A percentile compares a stretch with the other conserved stretches of the same genome.
Evolutionary conservation across 2,888 invertebrate genomes (phyloP).

Genomic region (Tholera decimalis): DNA sequence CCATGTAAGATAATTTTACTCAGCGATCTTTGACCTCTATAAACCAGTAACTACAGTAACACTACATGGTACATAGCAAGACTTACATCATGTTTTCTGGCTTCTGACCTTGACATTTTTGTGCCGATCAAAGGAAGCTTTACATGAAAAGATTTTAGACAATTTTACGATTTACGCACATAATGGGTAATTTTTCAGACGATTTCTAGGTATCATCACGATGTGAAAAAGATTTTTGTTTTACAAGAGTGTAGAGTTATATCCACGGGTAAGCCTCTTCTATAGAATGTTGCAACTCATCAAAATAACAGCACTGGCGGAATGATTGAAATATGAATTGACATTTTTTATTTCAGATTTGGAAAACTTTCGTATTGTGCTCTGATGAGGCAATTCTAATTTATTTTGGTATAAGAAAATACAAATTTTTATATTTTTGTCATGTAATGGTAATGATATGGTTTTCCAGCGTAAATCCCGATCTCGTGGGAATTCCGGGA

Average conservation of each 20-base stretch:
- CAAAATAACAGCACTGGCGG: background rate
- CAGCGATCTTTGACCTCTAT: no score
- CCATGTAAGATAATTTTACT: no score
- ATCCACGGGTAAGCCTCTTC: background rate
- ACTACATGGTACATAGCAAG: no score
- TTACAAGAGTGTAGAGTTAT: background rate
- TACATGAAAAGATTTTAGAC: no score
- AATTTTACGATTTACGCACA: background rate
- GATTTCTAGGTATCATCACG: background rate
- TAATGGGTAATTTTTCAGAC: background rate
- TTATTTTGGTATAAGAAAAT: no score
- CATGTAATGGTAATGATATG: slow-evolving; percentile 8
- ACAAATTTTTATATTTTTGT: background rate
- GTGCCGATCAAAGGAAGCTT: no score
- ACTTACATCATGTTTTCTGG: no score
- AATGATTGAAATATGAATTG: slow-evolving; percentile 20
- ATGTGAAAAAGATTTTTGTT: slow-evolving; percentile 11
- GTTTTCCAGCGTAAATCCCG: no score
- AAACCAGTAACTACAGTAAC: no score
- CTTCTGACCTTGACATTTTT: no score
- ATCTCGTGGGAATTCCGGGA: no score
- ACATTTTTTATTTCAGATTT: background rate
- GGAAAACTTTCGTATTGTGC: background rate
- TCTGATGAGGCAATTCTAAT: slow-evolving; percentile 9
- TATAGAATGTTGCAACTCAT: background rate